A percentile compares a stretch with the other conserved stretches of the same genome.
Evolutionary conservation across 2,797 vertebrate species (phyloP).

Genomic region (Aulostomus chinensis): DNA sequence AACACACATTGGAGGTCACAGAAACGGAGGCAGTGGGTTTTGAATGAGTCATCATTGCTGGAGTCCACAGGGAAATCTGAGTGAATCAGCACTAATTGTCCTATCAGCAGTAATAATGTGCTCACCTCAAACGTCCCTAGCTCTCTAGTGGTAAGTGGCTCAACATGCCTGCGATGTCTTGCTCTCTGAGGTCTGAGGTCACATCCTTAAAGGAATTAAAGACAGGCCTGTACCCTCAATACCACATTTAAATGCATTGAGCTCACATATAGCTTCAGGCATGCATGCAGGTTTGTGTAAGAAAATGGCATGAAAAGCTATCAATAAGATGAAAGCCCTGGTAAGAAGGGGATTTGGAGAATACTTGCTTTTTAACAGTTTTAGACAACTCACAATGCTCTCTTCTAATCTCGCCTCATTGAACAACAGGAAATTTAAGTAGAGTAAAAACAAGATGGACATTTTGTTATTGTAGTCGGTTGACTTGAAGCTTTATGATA

Average conservation of each 20-base stretch:
- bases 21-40: constrained; percentile 53
- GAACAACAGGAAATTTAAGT: too few relatives aligned
- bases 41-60: constrained; percentile 56
- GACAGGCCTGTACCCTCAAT: constrained; percentile 66
- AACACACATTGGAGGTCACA: constrained; percentile 35
- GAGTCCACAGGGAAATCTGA: constrained; percentile 55
- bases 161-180: constrained; percentile 77
- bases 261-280: constrained; percentile 70
- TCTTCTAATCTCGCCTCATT: too few relatives aligned
- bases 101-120: constrained; percentile 68
- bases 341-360: too few relatives aligned
- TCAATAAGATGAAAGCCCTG: too few relatives aligned
- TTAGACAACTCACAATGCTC: too few relatives aligned
- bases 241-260: constrained; percentile 67
- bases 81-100: constrained; percentile 77
- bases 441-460: too few relatives aligned
- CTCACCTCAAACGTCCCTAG: constrained; percentile 55
- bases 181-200: constrained; percentile 83
- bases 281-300: constrained; percentile 40
- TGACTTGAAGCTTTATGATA: too few relatives aligned
- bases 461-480: too few relatives aligned
- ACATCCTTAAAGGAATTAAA: constrained; percentile 83
- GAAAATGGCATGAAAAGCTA: too few relatives aligned
- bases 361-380: background rate
- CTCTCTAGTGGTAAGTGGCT: constrained; percentile 76